These are phyloP conservation scores for Agrotis clavis DNA, from an alignment of 2,888 invertebrate genomes.

Conservation along the genomic window DNA sequence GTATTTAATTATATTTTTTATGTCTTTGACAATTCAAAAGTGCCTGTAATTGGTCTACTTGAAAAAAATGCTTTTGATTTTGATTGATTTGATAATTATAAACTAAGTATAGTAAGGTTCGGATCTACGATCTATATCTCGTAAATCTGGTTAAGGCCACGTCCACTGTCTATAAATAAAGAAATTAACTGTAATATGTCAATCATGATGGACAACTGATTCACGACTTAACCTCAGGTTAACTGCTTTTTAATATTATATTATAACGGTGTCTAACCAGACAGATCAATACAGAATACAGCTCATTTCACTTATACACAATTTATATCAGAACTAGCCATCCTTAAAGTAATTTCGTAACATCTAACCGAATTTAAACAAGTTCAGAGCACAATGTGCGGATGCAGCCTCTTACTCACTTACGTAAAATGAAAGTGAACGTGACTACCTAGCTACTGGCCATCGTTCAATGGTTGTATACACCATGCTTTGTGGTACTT, in stretches of 20 bases:
- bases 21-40: too few relatives aligned
- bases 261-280: too few relatives aligned
- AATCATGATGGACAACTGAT: background rate
- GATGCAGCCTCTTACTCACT: constrained; percentile 52
- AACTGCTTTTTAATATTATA: background rate
- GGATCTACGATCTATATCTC: too few relatives aligned
- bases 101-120: too few relatives aligned
- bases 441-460: constrained; percentile 20
- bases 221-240: background rate
- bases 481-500: constrained; percentile 32
- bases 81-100: too few relatives aligned
- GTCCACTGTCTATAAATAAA: too few relatives aligned
- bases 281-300: background rate
- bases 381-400: constrained; percentile 64
- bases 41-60: too few relatives aligned
- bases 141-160: too few relatives aligned
- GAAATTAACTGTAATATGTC: too few relatives aligned
- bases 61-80: too few relatives aligned
- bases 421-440: constrained; percentile 64
- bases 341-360: constrained; percentile 54
- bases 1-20: too few relatives aligned
- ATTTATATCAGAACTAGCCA: background rate
- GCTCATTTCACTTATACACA: background rate
- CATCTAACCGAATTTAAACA: constrained; percentile 51
- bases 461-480: constrained; percentile 46